Conservation (phyloP, 2,113 vertebrate species). For the Coreoperca whiteheadi region DNA sequence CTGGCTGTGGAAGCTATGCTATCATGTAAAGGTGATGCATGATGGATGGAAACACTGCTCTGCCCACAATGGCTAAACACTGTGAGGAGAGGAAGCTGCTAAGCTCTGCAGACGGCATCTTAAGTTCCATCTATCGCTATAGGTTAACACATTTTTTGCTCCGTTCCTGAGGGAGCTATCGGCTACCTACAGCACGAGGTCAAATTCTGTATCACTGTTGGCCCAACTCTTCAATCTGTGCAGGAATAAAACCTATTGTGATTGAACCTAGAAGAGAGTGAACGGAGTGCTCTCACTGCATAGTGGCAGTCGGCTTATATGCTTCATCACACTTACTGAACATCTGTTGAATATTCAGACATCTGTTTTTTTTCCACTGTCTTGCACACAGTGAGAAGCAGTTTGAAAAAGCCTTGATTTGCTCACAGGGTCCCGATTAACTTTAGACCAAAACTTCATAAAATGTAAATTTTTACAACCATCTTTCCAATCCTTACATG, state of each 20-base stretch:
- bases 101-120: constrained; percentile 33
- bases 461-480: constrained; percentile 20
- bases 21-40: constrained; percentile 61
- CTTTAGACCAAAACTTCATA: constrained; percentile 30
- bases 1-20: constrained; percentile 48
- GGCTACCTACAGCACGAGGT: constrained; percentile 24
- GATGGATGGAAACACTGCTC: constrained; percentile 54
- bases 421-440: constrained; percentile 29
- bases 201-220: constrained; percentile 48
- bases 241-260: constrained; percentile 47
- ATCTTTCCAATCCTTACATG: background rate
- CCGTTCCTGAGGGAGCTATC: constrained; percentile 36
- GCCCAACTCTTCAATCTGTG: constrained; percentile 41
- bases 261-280: constrained; percentile 17
- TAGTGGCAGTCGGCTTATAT: background rate
- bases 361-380: background rate
- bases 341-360: constrained; percentile 47
- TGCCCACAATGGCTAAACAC: constrained; percentile 27
- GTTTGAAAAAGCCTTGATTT: background rate
- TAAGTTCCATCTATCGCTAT: constrained; percentile 34
- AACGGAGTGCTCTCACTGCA: constrained; percentile 28
- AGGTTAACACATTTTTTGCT: constrained; percentile 29
- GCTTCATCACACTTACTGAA: constrained; percentile 40
- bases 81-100: constrained; percentile 33
- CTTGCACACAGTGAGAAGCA: constrained; percentile 28